Conservation (phyloP, 2,797 vertebrate genomes). For the Gymnocypris eckloni region DNA sequence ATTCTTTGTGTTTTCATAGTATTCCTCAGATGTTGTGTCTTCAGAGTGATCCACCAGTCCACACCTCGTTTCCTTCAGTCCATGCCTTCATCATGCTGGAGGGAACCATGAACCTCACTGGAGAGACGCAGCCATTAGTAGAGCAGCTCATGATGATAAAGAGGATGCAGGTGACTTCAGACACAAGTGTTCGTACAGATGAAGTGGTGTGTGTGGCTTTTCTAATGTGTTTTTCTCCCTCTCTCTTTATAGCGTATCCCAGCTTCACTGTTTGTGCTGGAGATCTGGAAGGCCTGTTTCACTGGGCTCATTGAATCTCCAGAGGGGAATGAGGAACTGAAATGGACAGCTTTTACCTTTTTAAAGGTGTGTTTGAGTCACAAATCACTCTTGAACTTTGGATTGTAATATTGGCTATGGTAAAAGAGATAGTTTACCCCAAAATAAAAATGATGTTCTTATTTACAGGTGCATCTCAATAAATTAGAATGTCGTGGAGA, state of each 20-base stretch:
- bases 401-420: background rate
- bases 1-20: conserved; percentile 68
- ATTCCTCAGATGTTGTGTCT: conserved; percentile 89
- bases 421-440: background rate
- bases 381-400: conserved; percentile 8
- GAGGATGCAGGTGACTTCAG: conserved; percentile 90
- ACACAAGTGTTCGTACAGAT: background rate
- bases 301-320: conserved; percentile 98
- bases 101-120: conserved; percentile 97
- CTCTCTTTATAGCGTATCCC: conserved; percentile 84
- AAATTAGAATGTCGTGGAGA: too few relatives aligned
- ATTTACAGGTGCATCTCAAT: too few relatives aligned
- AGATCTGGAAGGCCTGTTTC: conserved; percentile 98
- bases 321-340: conserved; percentile 95
- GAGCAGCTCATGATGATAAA: conserved; percentile 99
- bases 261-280: conserved; percentile 88
- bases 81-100: conserved; percentile 95
- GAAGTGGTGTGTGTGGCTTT: background rate
- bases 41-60: conserved; percentile 81
- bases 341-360: conserved; percentile 98
- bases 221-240: background rate
- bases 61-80: conserved; percentile 90
- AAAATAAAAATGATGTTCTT: background rate
- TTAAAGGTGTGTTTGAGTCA: conserved; percentile 84
- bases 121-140: conserved; percentile 91